Percentiles rank a stretch among this genome's conserved stretches.
These are phyloP conservation scores for Ellobius talpinus DNA, from an alignment of 2,113 vertebrate species.

Conservation along the genomic window DNA sequence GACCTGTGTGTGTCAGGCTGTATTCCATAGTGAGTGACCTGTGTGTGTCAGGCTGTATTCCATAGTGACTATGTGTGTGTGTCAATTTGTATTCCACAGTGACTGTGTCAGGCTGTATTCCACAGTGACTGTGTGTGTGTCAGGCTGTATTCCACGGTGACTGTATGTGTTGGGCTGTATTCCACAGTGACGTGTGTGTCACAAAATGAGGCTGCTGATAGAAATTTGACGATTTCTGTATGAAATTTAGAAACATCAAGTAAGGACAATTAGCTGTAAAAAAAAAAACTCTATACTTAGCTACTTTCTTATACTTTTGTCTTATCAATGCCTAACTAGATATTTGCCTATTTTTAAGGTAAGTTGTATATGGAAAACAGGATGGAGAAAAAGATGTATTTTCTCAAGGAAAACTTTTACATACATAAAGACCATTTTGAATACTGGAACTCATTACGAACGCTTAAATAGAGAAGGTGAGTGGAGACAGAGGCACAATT, in stretches of 20 bases:
- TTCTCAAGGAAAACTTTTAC: not conserved
- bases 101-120: no score
- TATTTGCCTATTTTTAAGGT: not conserved
- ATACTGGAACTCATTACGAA: not conserved
- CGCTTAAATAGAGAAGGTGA: not conserved
- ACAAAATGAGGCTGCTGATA: not conserved
- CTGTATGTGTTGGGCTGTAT: not conserved
- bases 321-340: not conserved
- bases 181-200: not conserved
- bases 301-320: not conserved
- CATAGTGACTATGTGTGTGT: no score
- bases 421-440: conserved; percentile 8
- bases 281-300: not conserved
- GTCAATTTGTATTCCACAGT: no score
- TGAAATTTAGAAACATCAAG: conserved; percentile 34
- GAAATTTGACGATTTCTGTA: not conserved
- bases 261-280: not conserved
- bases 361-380: not conserved
- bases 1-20: no score
- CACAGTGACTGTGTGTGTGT: not conserved
- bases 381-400: not conserved
- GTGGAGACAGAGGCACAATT: not conserved
- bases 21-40: no score
- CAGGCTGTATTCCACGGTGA: no score
- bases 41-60: no score